Conservation (phyloP, 2,113 vertebrate genomes). For the Pituophis catenifer region DNA sequence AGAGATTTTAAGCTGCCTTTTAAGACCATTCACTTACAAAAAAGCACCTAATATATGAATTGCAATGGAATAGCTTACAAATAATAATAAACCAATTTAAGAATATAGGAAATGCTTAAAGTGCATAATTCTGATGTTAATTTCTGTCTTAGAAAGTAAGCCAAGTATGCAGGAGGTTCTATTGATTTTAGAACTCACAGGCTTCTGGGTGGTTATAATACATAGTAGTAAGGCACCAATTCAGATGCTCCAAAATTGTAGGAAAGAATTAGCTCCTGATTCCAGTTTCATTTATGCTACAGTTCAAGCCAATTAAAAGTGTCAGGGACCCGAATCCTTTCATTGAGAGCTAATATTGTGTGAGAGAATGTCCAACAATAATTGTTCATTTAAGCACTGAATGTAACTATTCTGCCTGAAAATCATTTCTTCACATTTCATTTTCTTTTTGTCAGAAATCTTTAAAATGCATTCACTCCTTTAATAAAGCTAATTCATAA, state of each 20-base stretch:
- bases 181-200: neutral
- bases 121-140: neutral
- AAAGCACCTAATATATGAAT: neutral
- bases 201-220: neutral
- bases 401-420: slow-evolving; percentile 37
- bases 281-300: slow-evolving; percentile 51
- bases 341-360: slow-evolving; percentile 44
- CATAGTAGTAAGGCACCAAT: neutral
- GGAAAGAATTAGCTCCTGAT: slow-evolving; percentile 39
- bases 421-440: slow-evolving; percentile 35
- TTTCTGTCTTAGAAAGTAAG: neutral
- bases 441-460: slow-evolving; percentile 52
- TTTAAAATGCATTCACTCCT: slow-evolving; percentile 54
- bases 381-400: slow-evolving; percentile 47
- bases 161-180: neutral
- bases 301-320: slow-evolving; percentile 41
- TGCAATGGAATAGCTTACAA: neutral
- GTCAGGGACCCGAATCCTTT: slow-evolving; percentile 40
- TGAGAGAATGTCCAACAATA: slow-evolving; percentile 41
- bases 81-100: neutral
- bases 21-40: neutral
- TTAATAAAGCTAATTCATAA: slow-evolving; percentile 64
- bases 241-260: slow-evolving; percentile 31
- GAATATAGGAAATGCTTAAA: neutral
- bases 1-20: neutral